These are phyloP conservation scores for Oxystoma pomonae DNA, from an alignment of 2,888 invertebrate species.

Conservation along the genomic window DNA sequence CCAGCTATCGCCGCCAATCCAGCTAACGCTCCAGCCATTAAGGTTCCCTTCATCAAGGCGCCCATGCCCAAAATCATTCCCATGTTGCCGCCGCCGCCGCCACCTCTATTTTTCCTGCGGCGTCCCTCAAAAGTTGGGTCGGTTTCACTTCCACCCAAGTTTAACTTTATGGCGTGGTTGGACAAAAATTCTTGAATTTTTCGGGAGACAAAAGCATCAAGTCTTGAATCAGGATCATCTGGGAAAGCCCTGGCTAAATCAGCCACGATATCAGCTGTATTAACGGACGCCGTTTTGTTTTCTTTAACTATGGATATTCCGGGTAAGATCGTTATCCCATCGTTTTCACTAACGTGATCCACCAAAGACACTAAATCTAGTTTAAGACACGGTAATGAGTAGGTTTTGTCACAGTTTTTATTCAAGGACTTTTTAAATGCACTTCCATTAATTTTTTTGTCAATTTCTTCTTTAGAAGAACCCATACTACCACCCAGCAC, in stretches of 20 bases:
- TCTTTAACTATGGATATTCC: conserved; percentile 68
- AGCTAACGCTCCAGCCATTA: conserved; percentile 67
- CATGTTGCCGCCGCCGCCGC: not conserved
- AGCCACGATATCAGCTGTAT: conserved; percentile 61
- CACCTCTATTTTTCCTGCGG: not conserved
- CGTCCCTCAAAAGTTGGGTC: conserved; percentile 7
- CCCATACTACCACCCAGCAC: too few species aligned
- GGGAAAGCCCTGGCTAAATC: conserved; percentile 69
- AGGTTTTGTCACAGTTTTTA: conserved; percentile 51
- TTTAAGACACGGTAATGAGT: conserved; percentile 69
- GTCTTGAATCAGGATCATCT: conserved; percentile 64
- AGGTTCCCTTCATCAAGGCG: conserved; percentile 58
- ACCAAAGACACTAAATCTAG: conserved; percentile 68
- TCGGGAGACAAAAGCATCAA: conserved; percentile 66
- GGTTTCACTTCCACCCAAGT: conserved; percentile 41
- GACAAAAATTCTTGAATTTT: conserved; percentile 64
- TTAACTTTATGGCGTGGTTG: conserved; percentile 65
- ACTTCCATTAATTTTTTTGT: not conserved
- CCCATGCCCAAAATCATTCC: conserved; percentile 26
- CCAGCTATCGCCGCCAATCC: conserved; percentile 72
- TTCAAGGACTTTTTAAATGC: not conserved
- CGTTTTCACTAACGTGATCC: conserved; percentile 63
- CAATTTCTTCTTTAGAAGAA: too few species aligned
- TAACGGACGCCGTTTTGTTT: conserved; percentile 44
- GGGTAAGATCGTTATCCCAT: conserved; percentile 62